Conservation (phyloP, 2,888 invertebrate species). For the Plutella xylostella region DNA sequence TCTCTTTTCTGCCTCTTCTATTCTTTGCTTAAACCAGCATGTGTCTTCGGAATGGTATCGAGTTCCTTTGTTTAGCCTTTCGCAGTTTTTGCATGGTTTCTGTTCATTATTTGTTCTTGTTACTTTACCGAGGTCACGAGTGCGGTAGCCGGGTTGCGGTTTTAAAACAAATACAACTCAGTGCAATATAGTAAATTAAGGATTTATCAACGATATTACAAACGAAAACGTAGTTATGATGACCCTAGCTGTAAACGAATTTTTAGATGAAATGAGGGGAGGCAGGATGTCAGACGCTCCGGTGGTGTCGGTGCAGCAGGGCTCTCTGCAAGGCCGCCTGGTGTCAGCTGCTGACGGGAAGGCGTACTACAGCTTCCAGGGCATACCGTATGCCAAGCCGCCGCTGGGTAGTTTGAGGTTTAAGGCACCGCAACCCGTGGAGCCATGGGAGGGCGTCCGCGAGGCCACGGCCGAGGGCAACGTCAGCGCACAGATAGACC, state of each 20-base stretch:
- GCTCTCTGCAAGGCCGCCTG: constrained; percentile 45
- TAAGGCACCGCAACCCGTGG: constrained; percentile 66
- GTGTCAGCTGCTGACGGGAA: constrained; percentile 41
- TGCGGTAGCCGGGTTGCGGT: too few relatives aligned
- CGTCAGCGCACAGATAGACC: constrained; percentile 69
- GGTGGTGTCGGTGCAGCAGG: constrained; percentile 47
- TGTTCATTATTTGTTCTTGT: neutral
- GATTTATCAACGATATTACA: too few relatives aligned
- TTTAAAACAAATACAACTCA: too few relatives aligned
- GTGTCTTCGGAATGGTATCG: constrained; percentile 10
- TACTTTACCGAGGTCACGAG: too few relatives aligned
- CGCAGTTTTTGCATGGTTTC: neutral
- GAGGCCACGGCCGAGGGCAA: constrained; percentile 73
- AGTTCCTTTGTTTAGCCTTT: constrained; percentile 13
- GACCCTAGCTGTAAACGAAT: neutral
- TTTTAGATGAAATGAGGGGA: constrained; percentile 39
- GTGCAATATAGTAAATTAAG: too few relatives aligned
- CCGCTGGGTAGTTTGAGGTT: constrained; percentile 56
- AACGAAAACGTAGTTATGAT: neutral
- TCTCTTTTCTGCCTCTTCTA: constrained; percentile 1
- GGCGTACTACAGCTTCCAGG: constrained; percentile 55
- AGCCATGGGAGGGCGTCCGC: constrained; percentile 68
- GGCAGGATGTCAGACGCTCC: constrained; percentile 60
- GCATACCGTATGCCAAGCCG: constrained; percentile 57
- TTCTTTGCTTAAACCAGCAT: constrained; percentile 12